These are phyloP conservation scores for Polydesmus complanatus DNA, from an alignment of 2,888 invertebrate species.

Conservation along the genomic window DNA sequence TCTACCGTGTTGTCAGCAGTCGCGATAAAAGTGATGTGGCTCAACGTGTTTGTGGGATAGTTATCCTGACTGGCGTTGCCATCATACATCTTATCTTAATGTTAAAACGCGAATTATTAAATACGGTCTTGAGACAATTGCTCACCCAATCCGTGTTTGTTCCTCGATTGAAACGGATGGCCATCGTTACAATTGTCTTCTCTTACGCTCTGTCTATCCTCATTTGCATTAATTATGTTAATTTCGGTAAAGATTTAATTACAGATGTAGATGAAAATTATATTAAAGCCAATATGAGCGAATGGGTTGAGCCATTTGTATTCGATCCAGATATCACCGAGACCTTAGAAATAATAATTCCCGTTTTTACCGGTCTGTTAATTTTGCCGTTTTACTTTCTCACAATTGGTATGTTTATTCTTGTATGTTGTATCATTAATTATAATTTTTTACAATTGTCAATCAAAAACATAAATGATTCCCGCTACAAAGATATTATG, in stretches of 20 bases:
- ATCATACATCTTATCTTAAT: neutral
- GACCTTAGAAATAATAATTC: neutral
- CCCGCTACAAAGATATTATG: neutral
- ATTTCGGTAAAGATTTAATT: neutral
- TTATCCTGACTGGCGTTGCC: neutral
- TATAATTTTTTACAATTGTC: neutral
- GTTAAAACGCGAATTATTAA: neutral
- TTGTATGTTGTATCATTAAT: neutral
- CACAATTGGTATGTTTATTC: neutral
- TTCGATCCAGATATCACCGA: neutral
- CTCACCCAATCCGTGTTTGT: neutral
- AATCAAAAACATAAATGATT: neutral
- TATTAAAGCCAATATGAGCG: neutral
- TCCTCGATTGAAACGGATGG: neutral
- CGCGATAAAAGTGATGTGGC: neutral
- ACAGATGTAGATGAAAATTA: neutral
- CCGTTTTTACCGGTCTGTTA: neutral
- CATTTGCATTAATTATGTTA: neutral
- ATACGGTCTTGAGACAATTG: neutral
- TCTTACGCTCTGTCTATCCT: neutral
- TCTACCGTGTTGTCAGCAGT: neutral
- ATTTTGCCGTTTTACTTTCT: neutral
- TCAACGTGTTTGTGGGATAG: neutral
- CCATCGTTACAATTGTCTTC: neutral
- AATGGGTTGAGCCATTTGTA: neutral